Evolutionary conservation across 2,113 vertebrate genomes (phyloP), one percentile per base, ranked within the genome.

Genomic region (Columba janthina): DNA sequence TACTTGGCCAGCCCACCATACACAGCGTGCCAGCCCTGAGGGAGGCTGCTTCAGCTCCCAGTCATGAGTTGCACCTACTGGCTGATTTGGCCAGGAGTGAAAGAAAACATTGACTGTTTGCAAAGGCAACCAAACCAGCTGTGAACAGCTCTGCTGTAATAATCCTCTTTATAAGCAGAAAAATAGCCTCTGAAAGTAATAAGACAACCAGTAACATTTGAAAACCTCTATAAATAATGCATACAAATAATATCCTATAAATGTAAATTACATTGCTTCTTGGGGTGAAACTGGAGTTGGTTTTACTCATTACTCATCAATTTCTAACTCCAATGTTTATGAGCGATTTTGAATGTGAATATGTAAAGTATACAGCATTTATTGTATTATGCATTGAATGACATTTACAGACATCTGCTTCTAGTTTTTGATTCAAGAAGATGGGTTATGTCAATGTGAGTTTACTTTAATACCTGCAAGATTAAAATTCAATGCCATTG

Each of bases 391-490:
- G 61, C 25, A 76, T 25, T 81, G 80, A 91, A 92, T 72, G 56
- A 46, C 69, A 93, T 97, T 89, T 93, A 80, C 54, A 74, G 82
- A 80, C 42, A 92, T 51, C 51, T 94, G 78, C 44, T 90, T 93
- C 54, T 34, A 31, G 34, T 50, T 90, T 94, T 95, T 85, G 46
- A 91, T 77, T 95, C 56, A 88, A 34, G 40, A 89, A 89, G 44
- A 62, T 73, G 31, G 4, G 7, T 76, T 91, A 31, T 70, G 22
- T 77, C 78, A 85, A 20, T 44, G 12, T 76, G 62, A 88, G 26
- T 91, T 92, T 77, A 80, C 42, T 74, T 81, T 73, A 76, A 77
- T 67, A 85, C 48, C 29, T 73, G 8, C 11, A 69, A 88, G 53
- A 76, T 79, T 82, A 91, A 78, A 87, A 87, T 73, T 60, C 28